These are phyloP conservation scores for Philereme transversata DNA, from an alignment of 2,888 invertebrate genomes.

Conservation along the genomic window DNA sequence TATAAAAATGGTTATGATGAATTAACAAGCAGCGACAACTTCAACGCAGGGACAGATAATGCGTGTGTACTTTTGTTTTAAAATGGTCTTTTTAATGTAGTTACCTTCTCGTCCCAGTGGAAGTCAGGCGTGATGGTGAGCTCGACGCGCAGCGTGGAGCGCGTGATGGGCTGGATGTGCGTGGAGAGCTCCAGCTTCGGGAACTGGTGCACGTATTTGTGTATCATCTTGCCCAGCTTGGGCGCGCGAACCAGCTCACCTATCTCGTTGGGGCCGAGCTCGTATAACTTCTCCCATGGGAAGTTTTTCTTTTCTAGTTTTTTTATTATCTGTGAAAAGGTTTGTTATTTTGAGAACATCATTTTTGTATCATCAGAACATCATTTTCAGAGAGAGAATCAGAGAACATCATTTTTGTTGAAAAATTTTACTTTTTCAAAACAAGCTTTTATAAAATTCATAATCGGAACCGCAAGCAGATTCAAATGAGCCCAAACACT, in stretches of 20 bases:
- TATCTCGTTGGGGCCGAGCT: conserved; percentile 98
- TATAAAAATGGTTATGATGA: too few species aligned
- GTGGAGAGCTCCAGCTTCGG: conserved; percentile 98
- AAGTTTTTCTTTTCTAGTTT: conserved; percentile 99
- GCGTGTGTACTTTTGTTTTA: too few species aligned
- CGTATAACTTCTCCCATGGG: conserved; percentile 97
- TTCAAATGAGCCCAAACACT: too few species aligned
- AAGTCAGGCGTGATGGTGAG: conserved; percentile 99
- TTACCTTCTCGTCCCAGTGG: conserved; percentile 99
- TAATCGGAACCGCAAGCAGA: too few species aligned
- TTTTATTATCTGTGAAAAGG: conserved; percentile 85
- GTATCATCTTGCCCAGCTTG: conserved; percentile 96
- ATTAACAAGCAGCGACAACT: too few species aligned
- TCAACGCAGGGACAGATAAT: too few species aligned
- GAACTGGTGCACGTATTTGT: conserved; percentile 98
- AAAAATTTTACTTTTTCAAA: too few species aligned
- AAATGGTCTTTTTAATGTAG: background rate
- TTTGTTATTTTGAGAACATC: too few species aligned
- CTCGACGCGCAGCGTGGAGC: conserved; percentile 96
- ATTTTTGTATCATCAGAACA: too few species aligned
- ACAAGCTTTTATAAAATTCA: too few species aligned
- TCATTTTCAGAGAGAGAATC: too few species aligned
- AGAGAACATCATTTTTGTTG: too few species aligned
- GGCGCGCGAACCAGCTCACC: conserved; percentile 95
- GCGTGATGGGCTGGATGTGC: conserved; percentile 98